phyloP scores from a whole-genome alignment of 92 coral and sea anemone genomes.

The Parazoanthus darwini region DNA sequence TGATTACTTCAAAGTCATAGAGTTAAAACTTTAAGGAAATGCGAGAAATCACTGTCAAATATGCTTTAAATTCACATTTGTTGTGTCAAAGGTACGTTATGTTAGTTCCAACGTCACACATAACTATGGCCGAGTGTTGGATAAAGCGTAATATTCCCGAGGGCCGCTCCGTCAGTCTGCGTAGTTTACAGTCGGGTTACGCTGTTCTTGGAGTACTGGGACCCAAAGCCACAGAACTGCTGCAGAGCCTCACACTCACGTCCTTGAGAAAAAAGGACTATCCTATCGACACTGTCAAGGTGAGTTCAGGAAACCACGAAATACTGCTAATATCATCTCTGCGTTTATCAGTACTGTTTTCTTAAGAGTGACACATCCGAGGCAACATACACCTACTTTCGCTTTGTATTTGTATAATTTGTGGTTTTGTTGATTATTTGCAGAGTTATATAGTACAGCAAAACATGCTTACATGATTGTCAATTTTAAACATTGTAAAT shows the following conservation, averaged over 20 bases:
- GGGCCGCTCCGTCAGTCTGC: slow-evolving; percentile 51
- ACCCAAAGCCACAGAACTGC: slow-evolving; percentile 67
- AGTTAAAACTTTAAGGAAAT: neutral
- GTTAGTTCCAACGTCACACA: slow-evolving; percentile 57
- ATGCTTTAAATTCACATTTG: neutral
- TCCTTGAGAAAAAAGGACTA: slow-evolving; percentile 51
- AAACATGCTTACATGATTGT: too few relatives aligned
- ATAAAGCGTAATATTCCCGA: slow-evolving; percentile 64
- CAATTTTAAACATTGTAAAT: too few relatives aligned
- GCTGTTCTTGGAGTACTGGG: slow-evolving; percentile 80
- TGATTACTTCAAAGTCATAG: too few relatives aligned
- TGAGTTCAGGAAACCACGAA: neutral
- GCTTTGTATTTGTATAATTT: too few relatives aligned
- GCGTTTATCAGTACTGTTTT: too few relatives aligned
- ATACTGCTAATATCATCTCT: too few relatives aligned
- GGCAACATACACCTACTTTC: too few relatives aligned
- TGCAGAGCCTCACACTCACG: slow-evolving; percentile 85
- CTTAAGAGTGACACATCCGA: too few relatives aligned
- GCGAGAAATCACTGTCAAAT: neutral
- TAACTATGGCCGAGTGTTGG: slow-evolving; percentile 69
- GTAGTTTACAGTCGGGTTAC: slow-evolving; percentile 67
- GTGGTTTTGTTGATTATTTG: too few relatives aligned
- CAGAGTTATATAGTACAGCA: too few relatives aligned
- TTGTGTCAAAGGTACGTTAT: slow-evolving; percentile 41
- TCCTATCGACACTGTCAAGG: slow-evolving; percentile 80